These are phyloP conservation scores for Elgonia sp. DNA, from an alignment of 2,888 invertebrate species.

Conservation along the genomic window DNA sequence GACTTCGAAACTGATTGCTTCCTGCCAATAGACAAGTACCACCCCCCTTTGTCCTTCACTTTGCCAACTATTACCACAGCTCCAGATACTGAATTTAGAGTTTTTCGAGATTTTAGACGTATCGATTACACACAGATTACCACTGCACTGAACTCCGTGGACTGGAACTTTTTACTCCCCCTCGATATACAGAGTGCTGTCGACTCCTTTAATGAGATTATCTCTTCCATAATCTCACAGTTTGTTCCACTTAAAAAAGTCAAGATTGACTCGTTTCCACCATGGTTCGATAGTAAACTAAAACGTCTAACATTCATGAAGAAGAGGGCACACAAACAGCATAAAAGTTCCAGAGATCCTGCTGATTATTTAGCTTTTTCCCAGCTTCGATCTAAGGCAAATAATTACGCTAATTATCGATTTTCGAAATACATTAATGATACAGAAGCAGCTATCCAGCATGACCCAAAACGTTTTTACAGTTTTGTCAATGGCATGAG, in stretches of 20 bases:
- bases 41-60: not conserved
- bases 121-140: not conserved
- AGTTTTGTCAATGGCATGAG: too few species aligned
- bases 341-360: not conserved
- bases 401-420: not conserved
- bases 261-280: conserved; percentile 4
- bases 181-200: too few species aligned
- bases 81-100: not conserved
- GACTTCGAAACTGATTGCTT: not conserved
- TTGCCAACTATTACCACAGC: not conserved
- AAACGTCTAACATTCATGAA: not conserved
- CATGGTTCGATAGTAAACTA: not conserved
- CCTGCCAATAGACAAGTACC: not conserved
- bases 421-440: not conserved
- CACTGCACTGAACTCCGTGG: not conserved
- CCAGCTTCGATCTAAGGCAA: not conserved
- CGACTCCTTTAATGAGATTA: not conserved
- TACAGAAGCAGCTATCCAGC: not conserved
- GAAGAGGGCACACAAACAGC: not conserved
- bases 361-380: not conserved
- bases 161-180: not conserved
- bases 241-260: not conserved
- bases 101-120: not conserved
- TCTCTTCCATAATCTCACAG: not conserved
- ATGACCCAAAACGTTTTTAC: too few species aligned